Base-by-base conservation (phyloP, 2,113 vertebrate species). In the Hyla sarda region DNA sequence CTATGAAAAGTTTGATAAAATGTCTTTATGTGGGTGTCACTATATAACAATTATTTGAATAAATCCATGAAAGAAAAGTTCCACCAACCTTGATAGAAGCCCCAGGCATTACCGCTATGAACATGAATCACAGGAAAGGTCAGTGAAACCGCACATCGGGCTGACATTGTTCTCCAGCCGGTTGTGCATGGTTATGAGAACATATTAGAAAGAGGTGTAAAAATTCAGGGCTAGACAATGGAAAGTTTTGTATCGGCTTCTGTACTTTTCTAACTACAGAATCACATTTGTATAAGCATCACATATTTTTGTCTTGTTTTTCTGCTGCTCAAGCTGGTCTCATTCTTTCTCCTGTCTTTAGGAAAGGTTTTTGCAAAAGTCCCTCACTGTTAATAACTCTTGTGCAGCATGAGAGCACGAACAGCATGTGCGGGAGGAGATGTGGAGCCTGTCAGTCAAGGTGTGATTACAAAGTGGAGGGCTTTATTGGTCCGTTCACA, bases 401-500 rank as follows among this genome's bases (percentile, higher is more conserved):
- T 74, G 41, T 74, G 41, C 41, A 74, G 72, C 41, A 47, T 74
- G 41, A 14, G 72, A 47, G 72, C 41, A 47, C 16, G 32, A 32
- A 16, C n/a, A 47, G 28, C 48, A 12, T 19, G 48, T 3, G 25
- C 8, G 32, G 12, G 41, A 48, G 45, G 74, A 32, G 74, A 77
- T 52, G 28, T 19, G 65, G 74, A 77, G 74, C 8, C 67, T 71
- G 67, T 71, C 67, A 41, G 67, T 71, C 67, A 71, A 71, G 32
- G 67, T 41, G 67, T 23, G 67, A 71, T 71, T 71, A 41, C 67
- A 37, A 41, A 71, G 67, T 4, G 34, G 34, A 71, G 67, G 37
- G 34, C 65, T 69, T 69, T 69, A 5, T 30, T 34, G 65, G 30
- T 69, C 32, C 34, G 19, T 41, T 41, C 34, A 23, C 67, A 71